Base-by-base conservation (phyloP, 2,113 vertebrate species). In the Corapipo altera region DNA sequence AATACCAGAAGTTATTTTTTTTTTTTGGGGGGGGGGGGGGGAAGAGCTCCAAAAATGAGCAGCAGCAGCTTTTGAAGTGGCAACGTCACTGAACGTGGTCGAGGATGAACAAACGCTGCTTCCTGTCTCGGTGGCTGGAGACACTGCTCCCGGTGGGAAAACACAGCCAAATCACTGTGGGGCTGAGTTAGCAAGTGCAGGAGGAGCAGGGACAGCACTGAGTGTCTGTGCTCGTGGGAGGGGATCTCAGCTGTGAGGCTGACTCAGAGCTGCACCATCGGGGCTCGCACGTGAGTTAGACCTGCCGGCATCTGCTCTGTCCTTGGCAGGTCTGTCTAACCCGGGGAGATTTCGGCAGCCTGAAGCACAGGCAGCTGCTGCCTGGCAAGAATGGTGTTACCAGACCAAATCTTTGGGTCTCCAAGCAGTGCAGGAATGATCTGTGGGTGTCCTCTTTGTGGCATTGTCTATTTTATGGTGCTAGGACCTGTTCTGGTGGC, bases 231-330 rank as follows among this genome's bases (percentile, higher is more conserved):
- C 89, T 48, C 0, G 6, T 18, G 76, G 89, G 49, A 61, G 80
- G 7, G 55, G 58, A 61, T 76, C 80, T 76, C 43, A 8, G 75
- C 87, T 39, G 33, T 8, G 66, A 77, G 84, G 64, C 90, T 89
- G 89, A 67, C 89, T 94, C 84, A 57, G 92, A 72, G 88, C 90
- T 80, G 92, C 76, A 15, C 90, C 49, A 3, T 39, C 80, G 39
- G 80, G 72, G 30, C 65, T 62, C 15, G 4, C 94, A 77, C 2
- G 1, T 77, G 85, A 85, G 76, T 20, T 69, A 12, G 74, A 28
- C 37, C 46, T 48, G 90, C 49, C 54, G 32, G 75, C 1, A 27
- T 71, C 62, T n/a, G 66, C 23, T 72, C 59, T 3, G 15, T 59
- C 78, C 85, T 72, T 39, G 73, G 69, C 80, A 41, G 41, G 4